Conservation (phyloP, 2,797 vertebrate genomes). For the Myioborus melanocephalus region DNA sequence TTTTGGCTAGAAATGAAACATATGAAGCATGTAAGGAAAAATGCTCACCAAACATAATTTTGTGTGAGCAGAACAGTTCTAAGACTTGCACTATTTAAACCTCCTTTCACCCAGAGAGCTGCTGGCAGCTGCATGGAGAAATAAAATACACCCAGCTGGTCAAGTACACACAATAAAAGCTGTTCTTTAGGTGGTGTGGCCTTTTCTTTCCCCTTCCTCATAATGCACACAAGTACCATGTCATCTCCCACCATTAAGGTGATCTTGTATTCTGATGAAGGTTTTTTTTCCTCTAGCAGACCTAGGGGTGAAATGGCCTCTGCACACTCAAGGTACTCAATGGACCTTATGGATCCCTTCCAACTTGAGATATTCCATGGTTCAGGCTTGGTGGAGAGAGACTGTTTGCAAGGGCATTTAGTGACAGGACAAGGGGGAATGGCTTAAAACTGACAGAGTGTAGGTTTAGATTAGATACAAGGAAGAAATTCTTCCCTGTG, state of each 20-base stretch:
- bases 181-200: background rate
- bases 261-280: background rate
- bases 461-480: background rate
- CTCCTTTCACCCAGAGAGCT: background rate
- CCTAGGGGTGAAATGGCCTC: background rate
- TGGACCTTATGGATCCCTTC: background rate
- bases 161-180: background rate
- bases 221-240: background rate
- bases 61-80: background rate
- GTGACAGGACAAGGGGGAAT: background rate
- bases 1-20: background rate
- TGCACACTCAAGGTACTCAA: background rate
- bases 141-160: background rate
- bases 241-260: background rate
- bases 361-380: rapidly evolving
- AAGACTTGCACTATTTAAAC: background rate
- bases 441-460: background rate
- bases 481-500: background rate
- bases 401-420: background rate
- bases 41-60: background rate
- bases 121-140: background rate
- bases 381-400: background rate
- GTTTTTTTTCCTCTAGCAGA: background rate
- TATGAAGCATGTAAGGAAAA: background rate
- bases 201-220: background rate